Percentiles rank a stretch among this genome's conserved stretches.
These are phyloP conservation scores for Rhabditophanes sp. DNA, from an alignment of 2,888 invertebrate genomes.

Conservation along the genomic window DNA sequence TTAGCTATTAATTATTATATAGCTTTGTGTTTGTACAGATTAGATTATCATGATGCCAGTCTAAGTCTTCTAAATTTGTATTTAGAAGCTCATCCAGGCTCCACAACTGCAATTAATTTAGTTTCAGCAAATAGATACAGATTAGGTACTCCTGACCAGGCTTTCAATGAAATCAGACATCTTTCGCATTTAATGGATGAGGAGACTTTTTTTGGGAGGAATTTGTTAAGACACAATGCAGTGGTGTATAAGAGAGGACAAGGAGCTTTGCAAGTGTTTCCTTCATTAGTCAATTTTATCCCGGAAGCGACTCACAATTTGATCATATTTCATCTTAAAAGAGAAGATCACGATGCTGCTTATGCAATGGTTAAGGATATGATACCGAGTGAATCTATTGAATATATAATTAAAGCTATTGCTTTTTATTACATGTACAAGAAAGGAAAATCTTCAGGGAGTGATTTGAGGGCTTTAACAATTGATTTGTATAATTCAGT, in stretches of 20 bases:
- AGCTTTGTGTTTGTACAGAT: slow-evolving; percentile 4
- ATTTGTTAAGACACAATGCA: too few species aligned
- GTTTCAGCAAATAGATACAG: slow-evolving; percentile 69
- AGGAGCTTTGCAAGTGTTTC: slow-evolving; percentile 51
- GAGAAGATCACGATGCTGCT: slow-evolving; percentile 45
- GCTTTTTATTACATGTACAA: slow-evolving; percentile 84
- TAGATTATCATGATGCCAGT: slow-evolving; percentile 2
- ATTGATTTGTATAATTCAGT: slow-evolving; percentile 3
- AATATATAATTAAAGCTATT: slow-evolving; percentile 87
- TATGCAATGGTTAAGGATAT: slow-evolving; percentile 53
- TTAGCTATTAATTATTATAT: slow-evolving; percentile 89
- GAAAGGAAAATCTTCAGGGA: slow-evolving; percentile 67
- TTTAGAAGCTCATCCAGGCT: slow-evolving; percentile 73
- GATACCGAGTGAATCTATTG: slow-evolving; percentile 79
- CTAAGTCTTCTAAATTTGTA: slow-evolving; percentile 49
- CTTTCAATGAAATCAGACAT: too few species aligned
- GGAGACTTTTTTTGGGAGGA: too few species aligned
- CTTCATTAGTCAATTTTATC: slow-evolving; percentile 76
- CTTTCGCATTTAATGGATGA: too few species aligned
- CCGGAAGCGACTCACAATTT: slow-evolving; percentile 89
- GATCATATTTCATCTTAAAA: slow-evolving; percentile 77
- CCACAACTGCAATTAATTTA: slow-evolving; percentile 82
- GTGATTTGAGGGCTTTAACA: slow-evolving; percentile 57
- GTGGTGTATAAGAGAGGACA: slow-evolving; percentile 44
- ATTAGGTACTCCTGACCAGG: too few species aligned